phyloP scores from a whole-genome alignment of 2,113 vertebrate species.

The Pogona vitticeps region DNA sequence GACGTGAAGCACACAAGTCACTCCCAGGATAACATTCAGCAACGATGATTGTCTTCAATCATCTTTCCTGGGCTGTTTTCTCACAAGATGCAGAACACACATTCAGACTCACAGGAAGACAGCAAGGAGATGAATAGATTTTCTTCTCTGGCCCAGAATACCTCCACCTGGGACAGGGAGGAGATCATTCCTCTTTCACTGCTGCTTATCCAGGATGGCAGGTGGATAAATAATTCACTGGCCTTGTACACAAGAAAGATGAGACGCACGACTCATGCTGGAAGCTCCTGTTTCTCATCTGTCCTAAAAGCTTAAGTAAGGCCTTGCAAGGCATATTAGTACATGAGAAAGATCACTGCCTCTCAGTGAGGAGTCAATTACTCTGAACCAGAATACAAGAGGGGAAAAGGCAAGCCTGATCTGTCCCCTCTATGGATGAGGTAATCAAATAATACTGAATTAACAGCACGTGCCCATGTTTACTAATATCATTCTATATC shows the following conservation, averaged over 20 bases:
- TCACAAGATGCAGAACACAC: background rate
- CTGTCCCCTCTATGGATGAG: constrained; percentile 9
- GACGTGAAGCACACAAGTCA: no score
- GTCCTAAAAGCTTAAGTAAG: constrained; percentile 42
- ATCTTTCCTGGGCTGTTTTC: background rate
- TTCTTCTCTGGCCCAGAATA: fast-evolving
- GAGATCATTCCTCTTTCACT: constrained; percentile 15
- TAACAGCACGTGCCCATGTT: constrained; percentile 21
- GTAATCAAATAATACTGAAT: background rate
- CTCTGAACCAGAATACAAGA: background rate
- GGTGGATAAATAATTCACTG: constrained; percentile 30
- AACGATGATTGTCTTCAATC: no score
- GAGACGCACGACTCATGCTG: constrained; percentile 7
- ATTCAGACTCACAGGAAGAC: constrained; percentile 8
- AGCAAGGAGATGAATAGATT: background rate
- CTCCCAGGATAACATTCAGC: no score
- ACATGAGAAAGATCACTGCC: background rate
- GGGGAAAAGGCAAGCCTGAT: constrained; percentile 5
- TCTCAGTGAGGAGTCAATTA: background rate
- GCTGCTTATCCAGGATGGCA: background rate
- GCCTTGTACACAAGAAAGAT: constrained; percentile 15
- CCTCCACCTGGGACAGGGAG: background rate
- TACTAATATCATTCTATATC: background rate
- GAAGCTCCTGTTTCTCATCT: constrained; percentile 33
- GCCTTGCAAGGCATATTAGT: background rate